phyloP scores from a whole-genome alignment of 2,888 invertebrate species.

The Clostera curtula region DNA sequence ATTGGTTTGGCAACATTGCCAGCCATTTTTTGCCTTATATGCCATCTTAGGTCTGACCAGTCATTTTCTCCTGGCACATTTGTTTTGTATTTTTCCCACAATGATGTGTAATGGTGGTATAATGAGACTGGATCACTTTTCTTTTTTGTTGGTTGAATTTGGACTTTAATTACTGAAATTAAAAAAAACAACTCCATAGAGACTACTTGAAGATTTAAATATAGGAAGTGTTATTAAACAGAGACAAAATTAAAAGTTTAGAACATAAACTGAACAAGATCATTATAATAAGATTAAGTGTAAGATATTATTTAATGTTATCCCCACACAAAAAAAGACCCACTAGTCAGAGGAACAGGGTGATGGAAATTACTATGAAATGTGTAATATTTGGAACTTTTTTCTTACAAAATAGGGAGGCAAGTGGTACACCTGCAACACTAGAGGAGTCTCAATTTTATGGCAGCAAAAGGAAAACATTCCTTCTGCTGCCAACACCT shows the following conservation, averaged over 20 bases:
- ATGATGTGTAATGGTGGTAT: conserved; percentile 83
- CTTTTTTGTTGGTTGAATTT: conserved; percentile 52
- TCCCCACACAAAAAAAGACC: too few species aligned
- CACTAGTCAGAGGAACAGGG: too few species aligned
- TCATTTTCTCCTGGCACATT: conserved; percentile 83
- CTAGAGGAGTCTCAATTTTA: too few species aligned
- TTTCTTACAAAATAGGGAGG: too few species aligned
- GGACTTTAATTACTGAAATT: conserved; percentile 77
- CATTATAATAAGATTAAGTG: background rate
- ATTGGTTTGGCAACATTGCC: conserved; percentile 42
- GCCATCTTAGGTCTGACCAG: conserved; percentile 80
- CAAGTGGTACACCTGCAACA: too few species aligned
- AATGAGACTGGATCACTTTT: conserved; percentile 84
- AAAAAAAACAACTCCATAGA: conserved; percentile 2
- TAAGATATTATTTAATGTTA: background rate
- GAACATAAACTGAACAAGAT: background rate
- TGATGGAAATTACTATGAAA: too few species aligned
- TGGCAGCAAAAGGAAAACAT: too few species aligned
- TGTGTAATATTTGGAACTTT: too few species aligned
- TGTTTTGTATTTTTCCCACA: conserved; percentile 82
- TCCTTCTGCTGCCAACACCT: too few species aligned
- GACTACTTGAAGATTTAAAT: too few species aligned
- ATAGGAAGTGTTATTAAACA: too few species aligned
- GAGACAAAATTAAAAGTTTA: conserved; percentile 2
- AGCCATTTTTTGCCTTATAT: conserved; percentile 80